phyloP scores from a whole-genome alignment of 2,888 invertebrate species.

The Drosophila merina region DNA sequence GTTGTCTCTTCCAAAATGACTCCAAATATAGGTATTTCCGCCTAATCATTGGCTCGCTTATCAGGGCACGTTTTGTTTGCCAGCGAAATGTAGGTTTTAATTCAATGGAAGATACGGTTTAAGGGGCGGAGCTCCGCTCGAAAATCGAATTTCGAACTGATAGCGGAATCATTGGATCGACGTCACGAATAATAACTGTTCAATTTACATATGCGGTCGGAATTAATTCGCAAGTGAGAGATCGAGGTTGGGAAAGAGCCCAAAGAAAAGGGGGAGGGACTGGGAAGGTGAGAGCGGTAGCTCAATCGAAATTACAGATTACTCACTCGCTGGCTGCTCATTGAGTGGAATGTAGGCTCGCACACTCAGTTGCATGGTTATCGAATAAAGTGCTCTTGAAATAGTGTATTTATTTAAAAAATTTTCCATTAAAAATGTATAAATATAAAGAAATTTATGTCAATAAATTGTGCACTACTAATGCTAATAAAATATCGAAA shows the following conservation, averaged over 20 bases:
- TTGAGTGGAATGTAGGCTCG: slow-evolving; percentile 11
- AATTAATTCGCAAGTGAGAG: slow-evolving; percentile 31
- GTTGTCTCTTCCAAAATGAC: background rate
- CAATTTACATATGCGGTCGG: slow-evolving; percentile 32
- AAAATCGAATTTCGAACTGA: slow-evolving; percentile 1
- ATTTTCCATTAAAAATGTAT: background rate
- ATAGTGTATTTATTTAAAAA: background rate
- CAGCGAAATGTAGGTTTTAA: slow-evolving; percentile 42
- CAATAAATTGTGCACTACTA: no score
- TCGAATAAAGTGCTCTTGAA: no score
- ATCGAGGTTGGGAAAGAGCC: slow-evolving; percentile 28
- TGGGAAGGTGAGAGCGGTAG: slow-evolving; percentile 11
- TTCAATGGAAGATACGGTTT: slow-evolving; percentile 7
- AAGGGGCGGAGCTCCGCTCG: slow-evolving; percentile 49
- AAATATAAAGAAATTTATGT: no score
- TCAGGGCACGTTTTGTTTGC: slow-evolving; percentile 46
- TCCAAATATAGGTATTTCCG: slow-evolving; percentile 21
- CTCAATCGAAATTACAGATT: background rate
- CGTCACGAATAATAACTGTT: slow-evolving; percentile 69
- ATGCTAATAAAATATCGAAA: no score
- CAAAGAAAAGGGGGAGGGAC: background rate
- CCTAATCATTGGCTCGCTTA: slow-evolving; percentile 14
- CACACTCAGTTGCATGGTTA: slow-evolving; percentile 6
- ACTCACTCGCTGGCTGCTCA: slow-evolving; percentile 1
- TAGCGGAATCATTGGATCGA: slow-evolving; percentile 21